phyloP scores from a whole-genome alignment of 2,113 vertebrate genomes.

The Tringa solitaria region DNA sequence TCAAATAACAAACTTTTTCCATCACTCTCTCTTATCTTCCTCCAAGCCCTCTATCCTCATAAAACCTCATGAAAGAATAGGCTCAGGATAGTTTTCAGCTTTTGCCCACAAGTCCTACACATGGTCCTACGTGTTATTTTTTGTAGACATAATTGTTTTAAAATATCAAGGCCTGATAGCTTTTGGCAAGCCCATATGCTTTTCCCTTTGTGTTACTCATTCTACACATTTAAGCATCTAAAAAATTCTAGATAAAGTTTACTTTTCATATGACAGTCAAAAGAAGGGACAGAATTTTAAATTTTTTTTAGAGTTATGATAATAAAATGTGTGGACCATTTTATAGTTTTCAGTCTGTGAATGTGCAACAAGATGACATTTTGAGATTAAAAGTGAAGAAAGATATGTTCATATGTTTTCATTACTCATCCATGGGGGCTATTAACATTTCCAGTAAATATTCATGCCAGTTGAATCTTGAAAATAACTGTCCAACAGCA shows the following conservation, averaged over 20 bases:
- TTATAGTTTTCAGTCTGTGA: neutral
- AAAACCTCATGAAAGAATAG: neutral
- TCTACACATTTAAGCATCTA: neutral
- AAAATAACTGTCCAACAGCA: neutral
- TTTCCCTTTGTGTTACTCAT: neutral
- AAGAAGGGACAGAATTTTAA: neutral
- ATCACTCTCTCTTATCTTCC: neutral
- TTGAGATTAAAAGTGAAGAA: neutral
- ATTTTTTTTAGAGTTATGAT: neutral
- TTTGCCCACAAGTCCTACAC: neutral
- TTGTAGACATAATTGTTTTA: slow-evolving; percentile 1
- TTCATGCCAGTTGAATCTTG: neutral
- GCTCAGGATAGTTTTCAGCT: neutral
- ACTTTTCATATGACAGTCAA: neutral
- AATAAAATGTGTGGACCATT: neutral
- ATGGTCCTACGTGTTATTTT: neutral
- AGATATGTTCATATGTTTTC: neutral
- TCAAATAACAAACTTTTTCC: neutral
- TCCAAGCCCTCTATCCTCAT: neutral
- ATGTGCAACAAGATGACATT: neutral
- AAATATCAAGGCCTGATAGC: neutral
- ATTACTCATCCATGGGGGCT: neutral
- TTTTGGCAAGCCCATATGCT: neutral
- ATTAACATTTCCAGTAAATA: neutral
- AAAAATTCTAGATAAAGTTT: neutral